Conservation (phyloP, 2,888 invertebrate genomes). For the Amphipyra berbera region DNA sequence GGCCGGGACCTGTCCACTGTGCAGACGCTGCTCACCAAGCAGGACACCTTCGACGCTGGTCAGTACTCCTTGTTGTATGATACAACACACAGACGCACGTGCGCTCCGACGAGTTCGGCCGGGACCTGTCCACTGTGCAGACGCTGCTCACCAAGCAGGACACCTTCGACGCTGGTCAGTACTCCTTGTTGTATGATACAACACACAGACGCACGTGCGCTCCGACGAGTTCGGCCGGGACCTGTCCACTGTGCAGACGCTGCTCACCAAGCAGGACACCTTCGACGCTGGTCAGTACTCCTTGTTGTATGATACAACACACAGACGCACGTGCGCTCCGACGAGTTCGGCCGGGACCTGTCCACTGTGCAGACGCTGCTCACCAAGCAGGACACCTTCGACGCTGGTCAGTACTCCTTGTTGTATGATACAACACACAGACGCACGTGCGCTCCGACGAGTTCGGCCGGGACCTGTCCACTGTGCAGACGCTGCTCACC, state of each 20-base stretch:
- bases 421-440: slow-evolving; percentile 81
- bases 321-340: slow-evolving; percentile 98
- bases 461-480: slow-evolving; percentile 98
- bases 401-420: slow-evolving; percentile 92
- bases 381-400: slow-evolving; percentile 99
- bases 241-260: slow-evolving; percentile 98
- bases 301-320: not conserved
- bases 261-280: slow-evolving; percentile 99
- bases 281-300: slow-evolving; percentile 95
- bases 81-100: slow-evolving; percentile 97
- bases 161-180: slow-evolving; percentile 97
- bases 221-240: slow-evolving; percentile 99
- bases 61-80: slow-evolving; percentile 15
- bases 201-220: slow-evolving; percentile 98
- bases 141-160: slow-evolving; percentile 99
- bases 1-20: slow-evolving; percentile 99
- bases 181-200: not conserved
- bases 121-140: slow-evolving; percentile 99
- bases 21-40: slow-evolving; percentile 99
- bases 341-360: slow-evolving; percentile 99
- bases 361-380: slow-evolving; percentile 99
- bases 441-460: slow-evolving; percentile 99
- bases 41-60: slow-evolving; percentile 99
- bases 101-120: slow-evolving; percentile 98
- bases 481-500: slow-evolving; percentile 99